Evolutionary conservation across 2,113 vertebrate genomes (phyloP).

Genomic region (Argyrosomus japonicus): DNA sequence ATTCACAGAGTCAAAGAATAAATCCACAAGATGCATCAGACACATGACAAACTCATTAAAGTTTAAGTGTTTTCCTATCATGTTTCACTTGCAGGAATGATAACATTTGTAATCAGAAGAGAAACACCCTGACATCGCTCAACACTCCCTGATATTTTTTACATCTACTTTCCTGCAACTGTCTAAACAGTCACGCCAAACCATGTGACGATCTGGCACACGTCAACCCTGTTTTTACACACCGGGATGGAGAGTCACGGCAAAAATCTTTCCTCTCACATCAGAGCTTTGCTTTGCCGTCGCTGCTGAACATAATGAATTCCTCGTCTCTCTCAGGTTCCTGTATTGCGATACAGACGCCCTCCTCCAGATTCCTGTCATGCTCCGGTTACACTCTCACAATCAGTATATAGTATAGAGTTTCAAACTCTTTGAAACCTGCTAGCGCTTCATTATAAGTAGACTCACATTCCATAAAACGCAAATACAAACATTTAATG

Average conservation of each 20-base stretch:
- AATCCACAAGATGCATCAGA: neutral
- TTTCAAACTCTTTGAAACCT: conserved; percentile 19
- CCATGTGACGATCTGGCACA: conserved; percentile 30
- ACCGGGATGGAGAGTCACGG: conserved; percentile 12
- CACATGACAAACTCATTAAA: conserved; percentile 1
- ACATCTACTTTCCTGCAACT: conserved; percentile 1
- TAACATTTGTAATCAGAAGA: neutral
- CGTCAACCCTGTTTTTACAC: conserved; percentile 31
- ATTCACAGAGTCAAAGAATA: neutral
- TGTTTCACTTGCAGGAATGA: neutral
- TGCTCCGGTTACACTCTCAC: conserved; percentile 33
- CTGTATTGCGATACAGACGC: neutral
- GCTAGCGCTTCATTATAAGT: neutral
- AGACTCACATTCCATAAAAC: neutral
- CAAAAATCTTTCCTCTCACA: conserved; percentile 28
- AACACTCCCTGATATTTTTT: conserved; percentile 5
- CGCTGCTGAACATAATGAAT: conserved; percentile 25
- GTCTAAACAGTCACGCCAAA: conserved; percentile 28
- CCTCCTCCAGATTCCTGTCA: conserved; percentile 60
- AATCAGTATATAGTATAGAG: conserved; percentile 1
- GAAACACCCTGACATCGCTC: conserved; percentile 24
- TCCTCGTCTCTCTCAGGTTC: conserved; percentile 33
- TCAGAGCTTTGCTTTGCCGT: neutral
- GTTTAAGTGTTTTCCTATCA: neutral
- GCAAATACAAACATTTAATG: neutral